phyloP scores from a whole-genome alignment of 2,888 invertebrate species.

The Thalpophila matura region DNA sequence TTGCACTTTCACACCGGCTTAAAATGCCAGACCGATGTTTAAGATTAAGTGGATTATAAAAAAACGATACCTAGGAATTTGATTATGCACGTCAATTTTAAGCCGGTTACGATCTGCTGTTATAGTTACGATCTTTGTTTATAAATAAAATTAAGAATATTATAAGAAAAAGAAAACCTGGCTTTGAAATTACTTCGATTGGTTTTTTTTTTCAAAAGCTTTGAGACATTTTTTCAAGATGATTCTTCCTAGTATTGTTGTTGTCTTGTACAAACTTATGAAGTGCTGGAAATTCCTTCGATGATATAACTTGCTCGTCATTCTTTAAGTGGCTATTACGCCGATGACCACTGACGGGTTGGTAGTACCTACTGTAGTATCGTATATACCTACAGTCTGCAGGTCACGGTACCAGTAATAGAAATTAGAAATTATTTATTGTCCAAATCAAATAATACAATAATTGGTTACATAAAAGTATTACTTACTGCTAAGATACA shows the following conservation, averaged over 20 bases:
- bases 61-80: slow-evolving; percentile 21
- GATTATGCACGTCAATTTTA: slow-evolving; percentile 16
- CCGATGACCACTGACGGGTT: not conserved
- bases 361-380: not conserved
- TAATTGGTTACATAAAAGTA: no score
- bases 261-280: not conserved
- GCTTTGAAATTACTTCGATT: not conserved
- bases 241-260: not conserved
- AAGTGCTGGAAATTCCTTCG: not conserved
- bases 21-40: slow-evolving; percentile 31
- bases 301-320: not conserved
- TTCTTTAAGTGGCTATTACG: not conserved
- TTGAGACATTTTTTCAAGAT: not conserved
- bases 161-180: not conserved
- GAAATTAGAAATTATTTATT: no score
- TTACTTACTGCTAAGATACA: no score
- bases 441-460: no score
- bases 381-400: not conserved
- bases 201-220: not conserved
- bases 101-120: slow-evolving; percentile 6
- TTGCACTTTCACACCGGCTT: slow-evolving; percentile 54
- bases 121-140: not conserved
- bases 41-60: slow-evolving; percentile 24
- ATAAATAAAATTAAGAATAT: not conserved
- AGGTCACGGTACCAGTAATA: no score